Evolutionary conservation across 1,140 invertebrate species (phyloP), one percentile per base, ranked within the genome.

Genomic region (Chironomus tepperi): DNA sequence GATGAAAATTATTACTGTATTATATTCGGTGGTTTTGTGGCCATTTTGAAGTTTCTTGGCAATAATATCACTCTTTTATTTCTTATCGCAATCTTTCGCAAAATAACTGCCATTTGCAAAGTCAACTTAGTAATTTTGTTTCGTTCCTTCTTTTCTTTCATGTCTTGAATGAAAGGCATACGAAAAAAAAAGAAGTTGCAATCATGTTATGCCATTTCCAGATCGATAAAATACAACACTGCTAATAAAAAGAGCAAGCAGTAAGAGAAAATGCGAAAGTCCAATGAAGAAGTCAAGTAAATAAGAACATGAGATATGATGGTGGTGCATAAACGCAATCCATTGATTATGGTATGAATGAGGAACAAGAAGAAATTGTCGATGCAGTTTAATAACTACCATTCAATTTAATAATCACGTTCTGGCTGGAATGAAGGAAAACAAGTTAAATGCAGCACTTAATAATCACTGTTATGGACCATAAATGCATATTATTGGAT

Each of bases 341-440:
- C 24, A 34, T 57, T 57, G 12, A 57, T 57, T 57, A 57, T 3
- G n/a, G 24, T 34, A 34, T 34, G 24, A 34, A 34, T 34, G 24
- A 34, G 24, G 24, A 34, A 34, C 24, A 34, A 34, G 24, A 34
- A 57, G 15, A 57, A 57, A 57, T 12, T n/a, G 47, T n/a, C 47
- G 47, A 57, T 5, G 47, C 47, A 57, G 47, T 57, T 57, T 57
- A 57, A 57, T 57, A 57, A 57, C 47, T 12, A 12, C 12, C 5
- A 57, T 57, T 57, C 47, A 57, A 57, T 57, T 57, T 57, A 57
- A 57, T 57, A 57, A 57, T 57, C 47, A 57, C 47, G n/a, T 57
- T 57, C n/a, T 15, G 12, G 47, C 47, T 15, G 12, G 47, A 57
- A 57, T 57, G 47, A 57, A 57, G 3, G 47, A 57, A 57, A 57